Conservation (phyloP, 2,113 vertebrate genomes). For the Camelus bactrianus region DNA sequence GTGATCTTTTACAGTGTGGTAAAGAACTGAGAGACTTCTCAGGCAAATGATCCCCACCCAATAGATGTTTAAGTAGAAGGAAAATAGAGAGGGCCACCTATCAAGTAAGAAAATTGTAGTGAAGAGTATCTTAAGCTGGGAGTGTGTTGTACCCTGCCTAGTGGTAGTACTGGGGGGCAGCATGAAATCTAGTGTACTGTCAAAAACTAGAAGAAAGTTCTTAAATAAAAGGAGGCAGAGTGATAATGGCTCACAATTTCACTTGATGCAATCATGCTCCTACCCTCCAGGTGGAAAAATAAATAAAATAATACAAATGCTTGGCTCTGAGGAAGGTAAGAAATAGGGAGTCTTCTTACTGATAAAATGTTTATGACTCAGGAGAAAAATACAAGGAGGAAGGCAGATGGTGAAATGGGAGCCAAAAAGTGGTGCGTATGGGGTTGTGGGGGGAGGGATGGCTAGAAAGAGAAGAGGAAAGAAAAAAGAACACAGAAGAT, state of each 20-base stretch:
- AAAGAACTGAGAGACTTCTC: not conserved
- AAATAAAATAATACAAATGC: constrained; percentile 38
- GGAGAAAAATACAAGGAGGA: constrained; percentile 62
- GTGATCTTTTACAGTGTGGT: not conserved
- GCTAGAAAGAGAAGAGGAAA: constrained; percentile 50
- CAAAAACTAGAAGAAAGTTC: not conserved
- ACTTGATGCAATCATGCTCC: not conserved
- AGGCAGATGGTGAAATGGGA: constrained; percentile 77
- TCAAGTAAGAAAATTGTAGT: not conserved
- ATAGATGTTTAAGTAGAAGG: not conserved
- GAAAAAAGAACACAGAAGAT: constrained; percentile 67
- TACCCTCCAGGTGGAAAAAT: not conserved
- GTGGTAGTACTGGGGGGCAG: not conserved
- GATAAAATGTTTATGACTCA: constrained; percentile 77
- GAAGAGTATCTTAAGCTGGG: not conserved
- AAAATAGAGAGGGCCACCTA: not conserved
- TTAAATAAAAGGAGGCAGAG: not conserved
- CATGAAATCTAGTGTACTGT: not conserved
- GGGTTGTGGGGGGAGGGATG: not conserved
- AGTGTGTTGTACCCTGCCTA: not conserved
- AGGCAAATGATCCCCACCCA: not conserved
- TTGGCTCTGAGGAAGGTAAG: constrained; percentile 35
- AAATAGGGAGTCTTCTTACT: constrained; percentile 40
- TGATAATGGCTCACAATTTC: constrained; percentile 15
- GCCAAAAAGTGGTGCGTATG: constrained; percentile 54